Base-by-base conservation (phyloP, 2,888 invertebrate species). In the Scelioninae gen. 1 region DNA sequence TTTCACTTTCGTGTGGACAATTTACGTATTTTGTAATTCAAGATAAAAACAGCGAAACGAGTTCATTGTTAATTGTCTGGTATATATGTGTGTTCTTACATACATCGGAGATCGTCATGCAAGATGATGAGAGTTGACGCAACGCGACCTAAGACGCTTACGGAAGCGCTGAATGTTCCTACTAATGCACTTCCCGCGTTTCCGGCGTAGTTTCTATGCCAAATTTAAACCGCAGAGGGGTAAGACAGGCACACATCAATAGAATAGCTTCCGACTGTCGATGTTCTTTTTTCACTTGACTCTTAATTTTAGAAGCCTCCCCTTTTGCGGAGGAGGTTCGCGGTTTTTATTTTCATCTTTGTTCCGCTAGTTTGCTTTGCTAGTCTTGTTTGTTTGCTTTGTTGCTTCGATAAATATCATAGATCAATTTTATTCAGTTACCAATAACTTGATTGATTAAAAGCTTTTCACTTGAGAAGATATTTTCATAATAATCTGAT, bases 131-230 rank as follows among this genome's bases (percentile, higher is more conserved):
- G 49, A 51, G 58, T 65, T 60, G 76, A 76, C 66, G 66, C 29
- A 65, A 65, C 58, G n/a, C 38, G 23, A n/a, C 55, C 8, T 62
- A 62, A 65, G 55, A 65, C 11, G 56, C 56, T 66, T 32, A 51
- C 75, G 75, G 75, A 66, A 76, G 75, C 43, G 53, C 11, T 34
- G 49, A 8, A 49, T 51, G 75, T 63, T 58, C n/a, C 23, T 40
- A 40, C 69, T 77, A 77, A 69, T 77, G 77, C 63, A 63, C 63
- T 69, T 77, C 16, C 63, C 32, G 45, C 69, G 60, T 77, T 69
- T 77, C 76, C 76, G 68, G 43, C 38, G 38, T 43, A 6, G 43
- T n/a, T 43, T 43, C 43, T n/a, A 11, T 5, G 5, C 43, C 43
- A n/a, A 43, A 43, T 9, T n/a, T 43, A 43, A 43, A 38, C 1